Percentiles rank a stretch among this genome's conserved stretches.
These are phyloP conservation scores for Axinella damicornis DNA, from an alignment of 37 sponge, comb jelly and placozoan genomes.

Conservation along the genomic window DNA sequence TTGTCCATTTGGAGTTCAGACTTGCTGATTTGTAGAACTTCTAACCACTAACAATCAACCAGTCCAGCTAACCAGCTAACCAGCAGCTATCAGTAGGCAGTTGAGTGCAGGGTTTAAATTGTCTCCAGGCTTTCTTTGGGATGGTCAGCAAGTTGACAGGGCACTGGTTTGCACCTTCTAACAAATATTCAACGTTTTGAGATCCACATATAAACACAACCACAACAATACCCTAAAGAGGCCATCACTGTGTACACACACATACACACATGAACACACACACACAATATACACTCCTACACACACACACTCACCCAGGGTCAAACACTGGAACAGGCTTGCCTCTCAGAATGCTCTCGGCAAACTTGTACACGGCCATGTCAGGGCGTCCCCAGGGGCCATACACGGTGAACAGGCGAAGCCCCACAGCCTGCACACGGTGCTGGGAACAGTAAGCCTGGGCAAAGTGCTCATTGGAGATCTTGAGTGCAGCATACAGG, in stretches of 20 bases:
- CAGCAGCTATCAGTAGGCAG: too few species aligned
- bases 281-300: background rate
- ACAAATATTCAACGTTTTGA: too few species aligned
- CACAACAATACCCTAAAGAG: too few species aligned
- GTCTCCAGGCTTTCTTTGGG: too few species aligned
- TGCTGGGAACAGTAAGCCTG: constrained; percentile 60
- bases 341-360: constrained; percentile 11
- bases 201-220: background rate
- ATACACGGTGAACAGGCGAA: constrained; percentile 83
- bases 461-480: constrained; percentile 68
- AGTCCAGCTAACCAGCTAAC: too few species aligned
- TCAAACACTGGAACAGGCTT: constrained; percentile 11
- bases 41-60: too few species aligned
- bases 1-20: too few species aligned
- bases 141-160: too few species aligned
- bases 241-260: background rate
- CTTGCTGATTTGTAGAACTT: too few species aligned
- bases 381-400: constrained; percentile 91
- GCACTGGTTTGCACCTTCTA: too few species aligned
- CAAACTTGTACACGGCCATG: constrained; percentile 85
- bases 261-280: constrained; percentile 6
- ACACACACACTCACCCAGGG: background rate
- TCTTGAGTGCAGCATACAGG: constrained; percentile 79
- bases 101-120: too few species aligned
- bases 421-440: constrained; percentile 43